A percentile compares a stretch with the other conserved stretches of the same genome.
phyloP scores from a whole-genome alignment of 2,113 vertebrate genomes.

The Saccopteryx leptura region DNA sequence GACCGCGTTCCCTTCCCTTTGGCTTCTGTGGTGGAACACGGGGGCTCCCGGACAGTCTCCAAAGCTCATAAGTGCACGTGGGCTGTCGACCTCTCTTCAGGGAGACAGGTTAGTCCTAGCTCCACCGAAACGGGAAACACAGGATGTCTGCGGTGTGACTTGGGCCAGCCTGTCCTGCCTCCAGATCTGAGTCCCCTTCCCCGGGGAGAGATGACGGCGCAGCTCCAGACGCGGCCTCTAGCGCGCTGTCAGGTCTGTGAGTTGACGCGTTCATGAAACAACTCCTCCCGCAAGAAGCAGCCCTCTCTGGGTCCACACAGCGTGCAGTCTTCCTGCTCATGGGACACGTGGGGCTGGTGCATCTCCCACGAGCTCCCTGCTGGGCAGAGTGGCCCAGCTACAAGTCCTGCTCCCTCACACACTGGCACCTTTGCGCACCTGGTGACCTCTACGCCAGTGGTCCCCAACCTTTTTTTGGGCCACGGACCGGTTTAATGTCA shows the following conservation, averaged over 20 bases:
- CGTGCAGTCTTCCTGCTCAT: neutral
- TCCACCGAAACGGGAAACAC: neutral
- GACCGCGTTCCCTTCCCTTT: neutral
- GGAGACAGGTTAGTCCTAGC: neutral
- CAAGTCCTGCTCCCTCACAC: neutral
- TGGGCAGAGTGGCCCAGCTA: neutral
- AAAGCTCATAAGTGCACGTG: neutral
- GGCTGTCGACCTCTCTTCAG: neutral
- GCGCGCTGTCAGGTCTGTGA: neutral
- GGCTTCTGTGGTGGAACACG: neutral
- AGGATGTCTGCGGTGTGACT: neutral
- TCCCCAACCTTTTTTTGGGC: too few species aligned
- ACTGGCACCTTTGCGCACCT: neutral
- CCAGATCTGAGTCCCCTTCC: neutral
- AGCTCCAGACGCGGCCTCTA: neutral
- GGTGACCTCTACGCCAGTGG: neutral
- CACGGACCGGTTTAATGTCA: too few species aligned
- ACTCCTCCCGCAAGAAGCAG: too few species aligned
- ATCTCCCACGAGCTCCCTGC: neutral
- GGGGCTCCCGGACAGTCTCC: neutral
- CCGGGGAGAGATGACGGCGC: neutral
- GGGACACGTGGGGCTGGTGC: neutral
- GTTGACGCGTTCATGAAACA: fast-evolving
- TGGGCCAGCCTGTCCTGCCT: neutral
- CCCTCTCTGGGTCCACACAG: neutral